Base-by-base conservation (phyloP, 2,113 vertebrate species). In the Oreotragus oreotragus region DNA sequence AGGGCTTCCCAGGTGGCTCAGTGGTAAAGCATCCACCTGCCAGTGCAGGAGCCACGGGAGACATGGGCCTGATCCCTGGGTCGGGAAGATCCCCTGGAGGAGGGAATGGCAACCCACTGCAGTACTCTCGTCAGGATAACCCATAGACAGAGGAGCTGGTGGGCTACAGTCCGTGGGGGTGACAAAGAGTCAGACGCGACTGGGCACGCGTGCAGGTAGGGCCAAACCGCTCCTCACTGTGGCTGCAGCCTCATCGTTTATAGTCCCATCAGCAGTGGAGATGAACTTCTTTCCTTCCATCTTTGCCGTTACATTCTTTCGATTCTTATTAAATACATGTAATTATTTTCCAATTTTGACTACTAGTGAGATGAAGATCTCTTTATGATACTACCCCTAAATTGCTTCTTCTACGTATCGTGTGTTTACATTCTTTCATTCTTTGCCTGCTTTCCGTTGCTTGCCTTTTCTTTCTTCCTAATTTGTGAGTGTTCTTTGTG, bases 391-490 rank as follows among this genome's bases (percentile, higher is more conserved):
- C 76, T n/a, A 57, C 30, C 28, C 8, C 30, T 45, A n/a, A 21
- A 36, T 47, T 11, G 64, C 77, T 57, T 84, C 33, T 27, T 84
- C 88, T 66, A 13, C 7, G 58, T 77, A 43, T 4, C 73, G 33
- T 28, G 17, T 43, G 15, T 60, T 76, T n/a, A 53, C 23, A n/a
- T 55, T 73, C 91, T 79, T 30, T 33, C 23, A 28, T 64, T 73
- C 88, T 83, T 30, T 25, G 25, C 57, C 79, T 92, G 2, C 14
- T 57, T 91, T 94, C 33, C 70, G n/a, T 76, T 79, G 57, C 81
- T 90, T 93, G 94, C 53, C 58, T 91, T 95, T 94, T 73, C 36
- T 39, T 95, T 47, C 57, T 93, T 70, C 27, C 0, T 55, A 76
- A 81, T 85, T 81, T 88, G 19, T 60, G 57, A 57, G 25, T 87